Evolutionary conservation across 2,113 vertebrate genomes (phyloP).

Genomic region (Siniperca knerii): DNA sequence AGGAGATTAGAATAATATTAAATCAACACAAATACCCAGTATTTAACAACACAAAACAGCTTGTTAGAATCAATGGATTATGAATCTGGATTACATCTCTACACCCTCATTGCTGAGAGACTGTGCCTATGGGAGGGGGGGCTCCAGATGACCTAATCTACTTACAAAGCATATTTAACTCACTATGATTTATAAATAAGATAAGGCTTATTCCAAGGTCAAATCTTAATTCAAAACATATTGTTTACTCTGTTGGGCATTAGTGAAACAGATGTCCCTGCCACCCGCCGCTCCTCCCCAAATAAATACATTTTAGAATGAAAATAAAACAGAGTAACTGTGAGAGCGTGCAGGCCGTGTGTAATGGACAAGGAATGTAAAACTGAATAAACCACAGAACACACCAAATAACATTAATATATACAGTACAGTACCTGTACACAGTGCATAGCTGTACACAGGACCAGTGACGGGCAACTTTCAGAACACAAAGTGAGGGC

Average conservation of each 20-base stretch:
- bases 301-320: slow-evolving; percentile 50
- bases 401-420: slow-evolving; percentile 47
- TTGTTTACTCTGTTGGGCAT: slow-evolving; percentile 78
- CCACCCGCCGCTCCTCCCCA: slow-evolving; percentile 25
- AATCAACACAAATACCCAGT: slow-evolving; percentile 82
- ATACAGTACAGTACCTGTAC: slow-evolving; percentile 3
- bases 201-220: slow-evolving; percentile 83
- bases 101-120: slow-evolving; percentile 43
- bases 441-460: not conserved
- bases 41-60: slow-evolving; percentile 84
- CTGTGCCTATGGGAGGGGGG: slow-evolving; percentile 27
- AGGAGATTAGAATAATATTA: slow-evolving; percentile 82
- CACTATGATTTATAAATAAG: slow-evolving; percentile 82
- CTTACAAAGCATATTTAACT: slow-evolving; percentile 84
- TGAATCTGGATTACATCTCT: slow-evolving; percentile 84
- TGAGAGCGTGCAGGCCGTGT: not conserved
- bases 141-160: slow-evolving; percentile 81
- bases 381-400: slow-evolving; percentile 57
- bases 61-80: slow-evolving; percentile 86
- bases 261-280: slow-evolving; percentile 80
- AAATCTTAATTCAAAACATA: slow-evolving; percentile 85
- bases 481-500: slow-evolving; percentile 11
- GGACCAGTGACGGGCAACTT: not conserved
- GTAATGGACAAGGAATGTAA: slow-evolving; percentile 22
- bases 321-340: slow-evolving; percentile 39